Evolutionary conservation across 2,888 invertebrate species (phyloP).

Genomic region (Eupelmus urozonus): DNA sequence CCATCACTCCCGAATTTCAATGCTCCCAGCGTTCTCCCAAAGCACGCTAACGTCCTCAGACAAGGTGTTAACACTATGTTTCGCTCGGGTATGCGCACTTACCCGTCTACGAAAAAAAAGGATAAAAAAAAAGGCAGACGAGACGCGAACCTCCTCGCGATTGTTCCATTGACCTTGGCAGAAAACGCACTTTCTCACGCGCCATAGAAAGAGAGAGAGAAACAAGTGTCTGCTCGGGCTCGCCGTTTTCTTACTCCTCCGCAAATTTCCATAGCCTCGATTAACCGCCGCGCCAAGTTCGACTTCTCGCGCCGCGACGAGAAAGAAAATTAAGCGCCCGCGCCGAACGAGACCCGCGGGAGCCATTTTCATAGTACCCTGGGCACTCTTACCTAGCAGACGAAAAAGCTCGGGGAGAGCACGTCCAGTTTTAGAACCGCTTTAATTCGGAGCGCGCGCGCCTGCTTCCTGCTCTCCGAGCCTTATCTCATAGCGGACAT

Average conservation of each 20-base stretch:
- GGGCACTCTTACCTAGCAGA: background rate
- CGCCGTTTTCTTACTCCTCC: background rate
- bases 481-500: conserved; percentile 72
- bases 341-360: conserved; percentile 11
- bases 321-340: conserved; percentile 29
- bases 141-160: conserved; percentile 19
- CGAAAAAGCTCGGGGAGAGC: background rate
- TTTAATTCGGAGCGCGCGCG: conserved; percentile 74
- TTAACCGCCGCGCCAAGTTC: background rate
- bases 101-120: background rate
- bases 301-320: background rate
- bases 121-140: background rate
- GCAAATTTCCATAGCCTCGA: conserved; percentile 1
- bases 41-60: background rate
- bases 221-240: background rate
- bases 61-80: conserved; percentile 18
- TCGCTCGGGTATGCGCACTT: background rate
- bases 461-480: conserved; percentile 71
- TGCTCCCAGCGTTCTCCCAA: background rate
- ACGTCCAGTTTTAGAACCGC: conserved; percentile 26
- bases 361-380: conserved; percentile 17
- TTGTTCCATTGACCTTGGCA: conserved; percentile 45
- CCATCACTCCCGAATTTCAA: background rate
- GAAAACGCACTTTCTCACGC: conserved; percentile 47
- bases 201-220: conserved; percentile 12